Evolutionary conservation across 2,797 vertebrate genomes (phyloP).

Genomic region (Hemitrygon akajei): DNA sequence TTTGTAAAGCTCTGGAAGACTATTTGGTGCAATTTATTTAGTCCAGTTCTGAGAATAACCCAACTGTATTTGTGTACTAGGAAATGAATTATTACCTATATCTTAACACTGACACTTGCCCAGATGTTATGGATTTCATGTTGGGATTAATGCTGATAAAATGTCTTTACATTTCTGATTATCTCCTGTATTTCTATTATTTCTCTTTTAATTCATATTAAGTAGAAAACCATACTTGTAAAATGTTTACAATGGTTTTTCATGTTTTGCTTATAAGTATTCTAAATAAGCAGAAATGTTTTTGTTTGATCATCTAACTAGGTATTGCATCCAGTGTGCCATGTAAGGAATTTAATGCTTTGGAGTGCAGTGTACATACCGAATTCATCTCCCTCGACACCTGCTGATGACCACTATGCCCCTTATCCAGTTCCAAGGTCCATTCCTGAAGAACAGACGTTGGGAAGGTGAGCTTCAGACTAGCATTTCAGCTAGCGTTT

Average conservation of each 20-base stretch:
- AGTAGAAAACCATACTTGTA: background rate
- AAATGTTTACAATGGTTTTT: background rate
- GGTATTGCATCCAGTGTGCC: slow-evolving; percentile 95
- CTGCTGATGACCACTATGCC: slow-evolving; percentile 82
- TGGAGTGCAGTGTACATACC: slow-evolving; percentile 96
- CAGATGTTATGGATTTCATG: background rate
- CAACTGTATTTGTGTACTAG: background rate
- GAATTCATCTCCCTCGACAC: slow-evolving; percentile 85
- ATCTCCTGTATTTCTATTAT: background rate
- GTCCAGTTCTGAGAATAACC: background rate
- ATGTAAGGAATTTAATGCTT: slow-evolving; percentile 90
- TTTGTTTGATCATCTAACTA: slow-evolving; percentile 44
- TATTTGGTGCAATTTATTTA: background rate
- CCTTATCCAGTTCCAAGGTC: slow-evolving; percentile 78
- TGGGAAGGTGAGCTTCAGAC: slow-evolving; percentile 79
- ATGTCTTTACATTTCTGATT: background rate
- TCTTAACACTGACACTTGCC: background rate
- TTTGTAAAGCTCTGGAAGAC: background rate
- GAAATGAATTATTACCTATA: background rate
- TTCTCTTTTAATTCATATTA: background rate
- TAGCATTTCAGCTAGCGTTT: slow-evolving; percentile 47
- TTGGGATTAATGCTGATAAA: background rate
- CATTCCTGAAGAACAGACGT: slow-evolving; percentile 76
- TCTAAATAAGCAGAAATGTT: background rate
- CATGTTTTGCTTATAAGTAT: background rate